These are phyloP conservation scores for Macroteleia sp. DNA, from an alignment of 2,888 invertebrate genomes.

Conservation along the genomic window DNA sequence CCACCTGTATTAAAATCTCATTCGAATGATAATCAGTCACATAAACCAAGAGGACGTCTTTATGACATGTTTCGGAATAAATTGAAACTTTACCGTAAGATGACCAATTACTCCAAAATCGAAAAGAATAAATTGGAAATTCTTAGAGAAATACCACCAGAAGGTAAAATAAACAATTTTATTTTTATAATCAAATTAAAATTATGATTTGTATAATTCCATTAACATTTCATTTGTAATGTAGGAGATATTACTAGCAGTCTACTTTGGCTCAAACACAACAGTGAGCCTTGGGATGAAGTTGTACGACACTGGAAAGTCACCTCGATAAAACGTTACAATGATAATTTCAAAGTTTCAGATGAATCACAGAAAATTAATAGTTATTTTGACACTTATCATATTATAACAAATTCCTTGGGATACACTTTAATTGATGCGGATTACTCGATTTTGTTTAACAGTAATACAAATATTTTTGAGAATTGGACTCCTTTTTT, in stretches of 20 bases:
- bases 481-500: neutral
- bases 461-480: neutral
- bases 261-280: neutral
- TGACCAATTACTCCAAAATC: constrained; percentile 3
- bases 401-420: neutral
- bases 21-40: constrained; percentile 18
- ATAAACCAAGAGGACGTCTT: constrained; percentile 22
- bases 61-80: constrained; percentile 34
- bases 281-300: constrained; percentile 4
- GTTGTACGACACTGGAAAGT: neutral
- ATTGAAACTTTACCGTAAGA: constrained; percentile 11
- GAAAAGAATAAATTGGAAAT: too few relatives aligned
- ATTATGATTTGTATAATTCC: too few relatives aligned
- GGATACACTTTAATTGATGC: neutral
- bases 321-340: neutral
- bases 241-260: neutral
- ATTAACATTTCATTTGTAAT: too few relatives aligned
- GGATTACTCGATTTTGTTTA: neutral
- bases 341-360: neutral
- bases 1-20: constrained; percentile 23
- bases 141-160: too few relatives aligned
- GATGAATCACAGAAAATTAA: neutral
- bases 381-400: neutral
- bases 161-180: too few relatives aligned
- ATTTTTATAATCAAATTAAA: too few relatives aligned